Percentiles rank a stretch among this genome's conserved stretches.
phyloP scores from a whole-genome alignment of 2,888 invertebrate genomes.

The Tipula vernalis region DNA sequence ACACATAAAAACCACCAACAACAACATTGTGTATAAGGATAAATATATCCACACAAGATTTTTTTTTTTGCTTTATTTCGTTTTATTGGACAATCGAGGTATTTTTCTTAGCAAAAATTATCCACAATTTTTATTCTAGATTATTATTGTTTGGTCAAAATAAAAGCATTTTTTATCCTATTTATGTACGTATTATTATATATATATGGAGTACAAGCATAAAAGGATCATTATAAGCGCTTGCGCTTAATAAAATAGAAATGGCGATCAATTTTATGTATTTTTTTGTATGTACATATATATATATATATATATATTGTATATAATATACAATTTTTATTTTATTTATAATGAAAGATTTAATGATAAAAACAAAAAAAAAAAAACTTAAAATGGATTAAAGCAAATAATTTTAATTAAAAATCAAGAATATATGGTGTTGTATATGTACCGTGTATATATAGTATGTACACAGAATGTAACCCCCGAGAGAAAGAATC shows the following conservation, averaged over 20 bases:
- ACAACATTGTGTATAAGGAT: not conserved
- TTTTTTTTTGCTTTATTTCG: too few species aligned
- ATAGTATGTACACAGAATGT: not conserved
- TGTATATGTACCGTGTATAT: not conserved
- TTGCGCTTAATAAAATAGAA: constrained; percentile 10
- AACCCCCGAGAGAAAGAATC: not conserved
- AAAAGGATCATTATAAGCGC: constrained; percentile 9
- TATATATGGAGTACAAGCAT: not conserved
- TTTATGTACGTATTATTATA: not conserved
- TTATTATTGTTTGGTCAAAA: constrained; percentile 6
- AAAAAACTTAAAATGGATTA: not conserved
- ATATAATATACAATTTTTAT: not conserved
- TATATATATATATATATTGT: not conserved
- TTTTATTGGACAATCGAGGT: constrained; percentile 9
- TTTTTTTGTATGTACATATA: not conserved
- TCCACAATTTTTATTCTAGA: not conserved
- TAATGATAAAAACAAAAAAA: not conserved
- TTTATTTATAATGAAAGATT: not conserved
- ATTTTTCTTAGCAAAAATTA: not conserved
- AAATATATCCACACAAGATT: not conserved
- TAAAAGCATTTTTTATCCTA: not conserved
- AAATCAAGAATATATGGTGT: not conserved
- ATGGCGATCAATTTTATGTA: constrained; percentile 7
- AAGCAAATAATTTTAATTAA: constrained; percentile 1
- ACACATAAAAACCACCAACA: not conserved